phyloP scores from a whole-genome alignment of 2,888 invertebrate species.

The Bibio marci region DNA sequence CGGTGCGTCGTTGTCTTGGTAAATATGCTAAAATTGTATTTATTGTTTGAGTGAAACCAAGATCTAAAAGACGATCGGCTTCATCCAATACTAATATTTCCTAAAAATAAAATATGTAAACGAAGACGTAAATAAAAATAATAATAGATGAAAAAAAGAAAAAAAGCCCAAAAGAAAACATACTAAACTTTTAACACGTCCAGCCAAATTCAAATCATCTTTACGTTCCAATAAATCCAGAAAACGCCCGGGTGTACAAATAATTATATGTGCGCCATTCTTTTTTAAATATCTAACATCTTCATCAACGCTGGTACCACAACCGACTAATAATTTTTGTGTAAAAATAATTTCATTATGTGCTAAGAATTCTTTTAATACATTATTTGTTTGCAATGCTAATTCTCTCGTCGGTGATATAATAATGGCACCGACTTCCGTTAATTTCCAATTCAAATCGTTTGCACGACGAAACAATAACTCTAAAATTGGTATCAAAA shows the following conservation, averaged over 20 bases:
- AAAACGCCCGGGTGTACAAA: slow-evolving; percentile 89
- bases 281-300: slow-evolving; percentile 51
- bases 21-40: slow-evolving; percentile 79
- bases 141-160: slow-evolving; percentile 3
- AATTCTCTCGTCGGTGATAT: slow-evolving; percentile 93
- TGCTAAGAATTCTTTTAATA: slow-evolving; percentile 33
- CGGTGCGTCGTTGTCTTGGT: slow-evolving; percentile 86
- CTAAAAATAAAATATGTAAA: slow-evolving; percentile 28
- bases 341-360: slow-evolving; percentile 33
- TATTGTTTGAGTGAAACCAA: slow-evolving; percentile 75
- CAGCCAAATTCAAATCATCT: slow-evolving; percentile 49
- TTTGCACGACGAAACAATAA: slow-evolving; percentile 48
- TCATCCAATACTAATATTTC: slow-evolving; percentile 91
- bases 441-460: slow-evolving; percentile 44
- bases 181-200: slow-evolving; percentile 62
- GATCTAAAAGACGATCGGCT: slow-evolving; percentile 84
- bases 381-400: slow-evolving; percentile 73
- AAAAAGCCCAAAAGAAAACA: too few species aligned
- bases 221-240: slow-evolving; percentile 67
- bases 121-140: neutral
- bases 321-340: slow-evolving; percentile 60
- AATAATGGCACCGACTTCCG: slow-evolving; percentile 74
- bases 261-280: slow-evolving; percentile 65
- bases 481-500: slow-evolving; percentile 82
- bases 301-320: slow-evolving; percentile 50